phyloP scores from a whole-genome alignment of 2,888 invertebrate genomes.

The Sarcophaga subvicina region DNA sequence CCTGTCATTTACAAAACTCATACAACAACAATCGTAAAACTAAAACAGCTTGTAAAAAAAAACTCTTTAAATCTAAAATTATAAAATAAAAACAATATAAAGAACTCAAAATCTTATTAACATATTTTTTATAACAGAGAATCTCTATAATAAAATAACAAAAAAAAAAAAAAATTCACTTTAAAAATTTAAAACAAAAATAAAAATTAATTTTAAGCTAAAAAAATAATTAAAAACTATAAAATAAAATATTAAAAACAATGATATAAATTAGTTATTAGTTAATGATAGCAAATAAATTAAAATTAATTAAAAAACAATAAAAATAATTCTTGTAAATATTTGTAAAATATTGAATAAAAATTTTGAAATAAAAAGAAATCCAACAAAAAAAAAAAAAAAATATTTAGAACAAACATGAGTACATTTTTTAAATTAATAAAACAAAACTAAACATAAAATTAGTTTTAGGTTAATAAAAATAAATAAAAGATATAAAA shows the following conservation, averaged over 20 bases:
- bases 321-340: constrained; percentile 64
- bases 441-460: not conserved
- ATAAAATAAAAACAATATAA: constrained; percentile 33
- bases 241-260: constrained; percentile 27
- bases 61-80: constrained; percentile 55
- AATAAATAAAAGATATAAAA: too few species aligned
- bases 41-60: constrained; percentile 55
- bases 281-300: constrained; percentile 50
- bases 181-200: constrained; percentile 46
- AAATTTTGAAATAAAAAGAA: constrained; percentile 44
- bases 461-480: not conserved
- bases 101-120: constrained; percentile 46
- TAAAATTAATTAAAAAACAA: constrained; percentile 25
- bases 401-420: constrained; percentile 33
- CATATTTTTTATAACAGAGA: constrained; percentile 55
- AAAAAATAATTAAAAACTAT: constrained; percentile 56
- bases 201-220: constrained; percentile 44
- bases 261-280: constrained; percentile 43
- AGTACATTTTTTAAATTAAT: constrained; percentile 41
- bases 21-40: constrained; percentile 28
- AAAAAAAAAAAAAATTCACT: constrained; percentile 51
- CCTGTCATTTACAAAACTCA: constrained; percentile 56
- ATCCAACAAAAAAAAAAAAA: constrained; percentile 43
- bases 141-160: constrained; percentile 44
- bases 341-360: constrained; percentile 70